phyloP scores from a whole-genome alignment of 1,140 invertebrate genomes.

The Diachasma alloeum region DNA sequence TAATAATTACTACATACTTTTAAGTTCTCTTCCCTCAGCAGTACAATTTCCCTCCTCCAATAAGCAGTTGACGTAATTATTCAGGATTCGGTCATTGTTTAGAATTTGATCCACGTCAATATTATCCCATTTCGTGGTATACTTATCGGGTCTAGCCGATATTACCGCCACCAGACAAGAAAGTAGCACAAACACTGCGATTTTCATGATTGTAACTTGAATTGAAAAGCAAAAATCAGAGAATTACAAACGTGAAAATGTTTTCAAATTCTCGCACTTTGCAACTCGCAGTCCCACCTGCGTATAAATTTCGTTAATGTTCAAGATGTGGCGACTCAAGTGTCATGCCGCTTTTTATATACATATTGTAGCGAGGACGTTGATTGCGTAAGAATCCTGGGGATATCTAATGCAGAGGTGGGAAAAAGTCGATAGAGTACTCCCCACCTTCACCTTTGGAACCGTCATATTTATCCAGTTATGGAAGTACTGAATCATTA shows the following conservation, averaged over 20 bases:
- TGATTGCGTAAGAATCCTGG: not conserved
- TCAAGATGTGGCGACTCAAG: not conserved
- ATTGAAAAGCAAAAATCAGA: conserved; percentile 26
- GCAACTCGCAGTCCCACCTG: not conserved
- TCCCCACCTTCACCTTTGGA: not conserved
- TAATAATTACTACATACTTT: conserved; percentile 65
- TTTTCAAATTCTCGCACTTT: not conserved
- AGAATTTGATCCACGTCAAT: conserved; percentile 76
- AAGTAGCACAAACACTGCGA: conserved; percentile 53
- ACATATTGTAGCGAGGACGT: not conserved
- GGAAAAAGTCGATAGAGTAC: not conserved
- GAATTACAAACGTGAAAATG: not conserved
- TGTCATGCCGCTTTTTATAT: not conserved
- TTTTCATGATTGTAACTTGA: conserved; percentile 48
- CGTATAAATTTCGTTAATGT: not conserved
- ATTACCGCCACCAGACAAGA: conserved; percentile 50
- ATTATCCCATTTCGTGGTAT: conserved; percentile 78
- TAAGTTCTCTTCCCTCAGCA: conserved; percentile 75
- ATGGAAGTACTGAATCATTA: not conserved
- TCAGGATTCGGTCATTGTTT: conserved; percentile 71
- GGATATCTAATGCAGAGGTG: not conserved
- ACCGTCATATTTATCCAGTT: not conserved
- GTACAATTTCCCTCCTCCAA: conserved; percentile 74
- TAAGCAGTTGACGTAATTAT: conserved; percentile 74
- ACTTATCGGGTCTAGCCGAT: conserved; percentile 61